These are phyloP conservation scores for Urocolius indicus DNA, from an alignment of 2,113 vertebrate species.

Conservation along the genomic window DNA sequence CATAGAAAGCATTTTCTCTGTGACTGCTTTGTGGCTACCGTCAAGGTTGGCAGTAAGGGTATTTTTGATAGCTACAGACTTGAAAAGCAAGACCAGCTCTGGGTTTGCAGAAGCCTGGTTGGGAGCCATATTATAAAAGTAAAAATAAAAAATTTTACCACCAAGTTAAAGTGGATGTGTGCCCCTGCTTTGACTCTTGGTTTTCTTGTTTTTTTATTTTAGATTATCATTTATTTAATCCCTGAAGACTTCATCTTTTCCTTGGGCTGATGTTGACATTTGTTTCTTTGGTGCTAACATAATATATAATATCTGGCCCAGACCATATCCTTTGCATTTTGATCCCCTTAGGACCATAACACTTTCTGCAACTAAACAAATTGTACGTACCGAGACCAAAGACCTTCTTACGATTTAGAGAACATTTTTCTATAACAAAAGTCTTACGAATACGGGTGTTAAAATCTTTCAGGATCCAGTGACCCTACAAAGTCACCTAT, in stretches of 20 bases:
- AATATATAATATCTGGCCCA: neutral
- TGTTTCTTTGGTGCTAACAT: neutral
- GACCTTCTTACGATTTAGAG: neutral
- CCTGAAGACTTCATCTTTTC: neutral
- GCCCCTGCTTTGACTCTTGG: neutral
- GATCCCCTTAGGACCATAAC: neutral
- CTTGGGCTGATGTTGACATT: neutral
- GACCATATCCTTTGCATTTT: neutral
- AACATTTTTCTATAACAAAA: neutral
- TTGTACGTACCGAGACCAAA: neutral
- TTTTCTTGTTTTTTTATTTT: neutral
- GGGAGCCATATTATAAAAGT: neutral
- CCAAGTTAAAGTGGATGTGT: neutral
- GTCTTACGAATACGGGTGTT: neutral
- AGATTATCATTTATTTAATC: neutral
- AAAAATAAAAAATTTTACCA: neutral
- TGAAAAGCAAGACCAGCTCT: neutral
- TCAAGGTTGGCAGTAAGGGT: neutral
- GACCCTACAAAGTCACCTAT: neutral
- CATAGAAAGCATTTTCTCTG: neutral
- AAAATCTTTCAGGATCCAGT: neutral
- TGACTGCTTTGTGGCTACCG: neutral
- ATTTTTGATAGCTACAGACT: neutral
- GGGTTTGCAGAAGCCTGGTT: neutral
- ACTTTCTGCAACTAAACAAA: neutral